These are phyloP conservation scores for Zaprionus taronus DNA, from an alignment of 1,140 invertebrate species.

Conservation along the genomic window DNA sequence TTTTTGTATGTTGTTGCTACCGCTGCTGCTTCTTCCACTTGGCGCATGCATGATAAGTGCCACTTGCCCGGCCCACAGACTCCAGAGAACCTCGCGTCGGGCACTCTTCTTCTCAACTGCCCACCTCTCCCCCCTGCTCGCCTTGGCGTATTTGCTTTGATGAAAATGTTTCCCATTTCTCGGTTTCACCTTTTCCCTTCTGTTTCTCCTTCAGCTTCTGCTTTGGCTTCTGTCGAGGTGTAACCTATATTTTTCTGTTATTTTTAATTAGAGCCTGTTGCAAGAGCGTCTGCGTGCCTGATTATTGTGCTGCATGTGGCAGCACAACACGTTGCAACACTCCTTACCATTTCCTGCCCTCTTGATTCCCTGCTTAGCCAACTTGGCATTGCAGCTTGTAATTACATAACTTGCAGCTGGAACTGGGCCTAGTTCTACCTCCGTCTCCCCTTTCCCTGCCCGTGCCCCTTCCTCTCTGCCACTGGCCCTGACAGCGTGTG, in stretches of 20 bases:
- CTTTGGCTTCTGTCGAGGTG: constrained; percentile 55
- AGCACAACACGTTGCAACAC: constrained; percentile 17
- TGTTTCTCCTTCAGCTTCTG: not conserved
- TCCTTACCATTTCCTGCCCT: not conserved
- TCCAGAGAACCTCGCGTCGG: constrained; percentile 10
- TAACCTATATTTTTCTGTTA: constrained; percentile 68
- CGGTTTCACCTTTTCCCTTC: constrained; percentile 2
- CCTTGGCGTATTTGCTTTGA: constrained; percentile 42
- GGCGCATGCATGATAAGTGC: constrained; percentile 71
- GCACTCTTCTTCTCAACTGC: not conserved
- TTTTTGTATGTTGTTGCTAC: constrained; percentile 42
- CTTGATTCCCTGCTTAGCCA: not conserved
- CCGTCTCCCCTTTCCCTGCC: not conserved
- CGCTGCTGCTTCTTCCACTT: constrained; percentile 54
- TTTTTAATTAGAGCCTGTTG: constrained; percentile 60
- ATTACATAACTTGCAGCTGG: constrained; percentile 53
- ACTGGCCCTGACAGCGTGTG: not conserved
- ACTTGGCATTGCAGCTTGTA: constrained; percentile 46
- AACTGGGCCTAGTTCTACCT: constrained; percentile 1
- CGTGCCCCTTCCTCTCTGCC: not conserved
- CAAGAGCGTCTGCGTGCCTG: constrained; percentile 23
- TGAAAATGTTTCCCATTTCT: constrained; percentile 57
- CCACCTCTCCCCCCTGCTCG: not conserved
- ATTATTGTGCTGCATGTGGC: constrained; percentile 53
- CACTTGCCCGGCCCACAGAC: constrained; percentile 53